Base-by-base conservation (phyloP, 2,888 invertebrate genomes). In the Dasysyrphus tricinctus region DNA sequence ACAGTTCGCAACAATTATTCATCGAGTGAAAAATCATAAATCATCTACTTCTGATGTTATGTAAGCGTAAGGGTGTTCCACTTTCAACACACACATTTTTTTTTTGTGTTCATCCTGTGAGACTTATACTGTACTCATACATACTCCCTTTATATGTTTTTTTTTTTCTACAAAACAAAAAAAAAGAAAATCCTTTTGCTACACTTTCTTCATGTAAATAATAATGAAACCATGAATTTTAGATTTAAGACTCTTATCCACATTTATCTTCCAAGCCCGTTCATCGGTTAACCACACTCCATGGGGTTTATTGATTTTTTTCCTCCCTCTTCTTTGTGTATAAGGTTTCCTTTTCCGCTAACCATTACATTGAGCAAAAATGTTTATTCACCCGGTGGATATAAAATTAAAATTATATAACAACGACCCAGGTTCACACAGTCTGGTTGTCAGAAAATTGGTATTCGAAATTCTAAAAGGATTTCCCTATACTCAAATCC, bases 191-290 rank as follows among this genome's bases (percentile, higher is more conserved):
- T 49, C 51, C 67, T 44, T 59, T 32, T 51, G 37, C 59, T 54
- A 54, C 61, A 57, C 65, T 49, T 70, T 56, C 47, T 54, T 63
- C 61, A 47, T 70, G 63, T 47, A 81, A 76, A 56, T 77, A 63
- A 76, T 76, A 77, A 77, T 65, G 59, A 51, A 59, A 54, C 77
- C 82, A 77, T 77, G 77, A 73, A 78, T 63, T 72, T 73, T 56
- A 82, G 65, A 34, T 82, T 73, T 72, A 73, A 76, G 56, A 61
- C 77, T 72, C 73, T 51, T 34, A 49, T 82, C 59, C 67, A 67
- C 65, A 81, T 78, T 61, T 67, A 56, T 73, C 78, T 73, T 77
- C 34, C n/a, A 29, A 82, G 59, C 73, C 78, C 77, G 73, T 82
- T 73, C 73, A 82, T 77, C 65, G 81, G 49, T 81, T 49, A 76